phyloP scores from a whole-genome alignment of 2,888 invertebrate species.

The Anticlea derivata region DNA sequence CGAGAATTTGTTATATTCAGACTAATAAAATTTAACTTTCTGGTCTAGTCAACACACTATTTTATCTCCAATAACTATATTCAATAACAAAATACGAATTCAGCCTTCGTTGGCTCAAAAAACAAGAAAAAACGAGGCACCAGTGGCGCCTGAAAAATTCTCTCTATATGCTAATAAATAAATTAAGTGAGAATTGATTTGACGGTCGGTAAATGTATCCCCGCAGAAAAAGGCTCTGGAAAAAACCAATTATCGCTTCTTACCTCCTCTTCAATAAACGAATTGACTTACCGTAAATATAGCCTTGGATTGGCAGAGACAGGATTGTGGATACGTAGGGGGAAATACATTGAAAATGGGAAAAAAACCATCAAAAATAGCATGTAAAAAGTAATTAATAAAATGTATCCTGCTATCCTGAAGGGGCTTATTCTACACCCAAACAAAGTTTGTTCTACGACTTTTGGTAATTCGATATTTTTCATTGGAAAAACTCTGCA shows the following conservation, averaged over 20 bases:
- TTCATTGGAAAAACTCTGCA: too few species aligned
- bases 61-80: too few species aligned
- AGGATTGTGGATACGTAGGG: neutral
- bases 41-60: too few species aligned
- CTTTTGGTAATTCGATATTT: too few species aligned
- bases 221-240: conserved; percentile 51
- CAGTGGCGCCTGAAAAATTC: conserved; percentile 43
- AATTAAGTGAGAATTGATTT: conserved; percentile 67
- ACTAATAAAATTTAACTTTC: too few species aligned
- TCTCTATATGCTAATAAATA: conserved; percentile 76
- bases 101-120: neutral
- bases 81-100: too few species aligned
- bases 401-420: too few species aligned
- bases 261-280: conserved; percentile 48
- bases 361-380: too few species aligned
- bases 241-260: conserved; percentile 68
- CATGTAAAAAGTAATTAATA: too few species aligned
- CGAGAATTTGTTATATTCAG: too few species aligned
- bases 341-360: neutral
- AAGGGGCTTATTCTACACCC: too few species aligned
- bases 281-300: conserved; percentile 36
- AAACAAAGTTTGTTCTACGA: too few species aligned
- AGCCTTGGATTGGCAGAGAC: conserved; percentile 2
- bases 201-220: conserved; percentile 57
- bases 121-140: neutral